phyloP scores from a whole-genome alignment of 1,140 invertebrate species.

The Sipha flava region DNA sequence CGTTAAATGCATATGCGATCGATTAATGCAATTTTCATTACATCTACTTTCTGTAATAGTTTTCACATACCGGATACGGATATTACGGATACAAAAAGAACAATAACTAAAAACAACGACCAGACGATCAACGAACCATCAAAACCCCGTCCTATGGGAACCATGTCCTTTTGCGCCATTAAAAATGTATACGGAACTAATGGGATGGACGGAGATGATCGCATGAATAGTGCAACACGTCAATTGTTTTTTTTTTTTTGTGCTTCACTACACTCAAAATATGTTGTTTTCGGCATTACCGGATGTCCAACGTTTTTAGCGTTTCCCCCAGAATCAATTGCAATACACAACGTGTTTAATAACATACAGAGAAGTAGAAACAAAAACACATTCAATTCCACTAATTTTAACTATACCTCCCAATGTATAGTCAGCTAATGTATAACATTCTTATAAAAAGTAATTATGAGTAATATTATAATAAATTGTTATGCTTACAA shows the following conservation, averaged over 20 bases:
- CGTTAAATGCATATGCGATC: too few species aligned
- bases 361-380: too few species aligned
- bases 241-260: conserved; percentile 28
- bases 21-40: background rate
- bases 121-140: conserved; percentile 27
- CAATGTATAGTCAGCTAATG: too few species aligned
- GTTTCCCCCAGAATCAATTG: background rate
- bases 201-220: conserved; percentile 9
- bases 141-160: conserved; percentile 18
- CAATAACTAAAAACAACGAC: background rate
- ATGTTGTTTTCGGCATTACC: background rate
- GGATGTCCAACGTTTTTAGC: background rate
- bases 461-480: background rate
- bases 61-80: background rate
- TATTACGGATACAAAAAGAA: conserved; percentile 5
- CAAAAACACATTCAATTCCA: background rate
- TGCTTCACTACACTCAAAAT: conserved; percentile 5
- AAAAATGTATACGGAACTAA: conserved; percentile 31
- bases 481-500: background rate
- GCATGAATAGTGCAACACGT: conserved; percentile 25
- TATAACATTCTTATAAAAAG: background rate
- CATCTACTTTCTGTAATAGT: background rate
- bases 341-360: too few species aligned
- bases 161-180: conserved; percentile 11
- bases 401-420: background rate